Conservation (phyloP, 2,797 vertebrate species). For the Coendou prehensilis region DNA sequence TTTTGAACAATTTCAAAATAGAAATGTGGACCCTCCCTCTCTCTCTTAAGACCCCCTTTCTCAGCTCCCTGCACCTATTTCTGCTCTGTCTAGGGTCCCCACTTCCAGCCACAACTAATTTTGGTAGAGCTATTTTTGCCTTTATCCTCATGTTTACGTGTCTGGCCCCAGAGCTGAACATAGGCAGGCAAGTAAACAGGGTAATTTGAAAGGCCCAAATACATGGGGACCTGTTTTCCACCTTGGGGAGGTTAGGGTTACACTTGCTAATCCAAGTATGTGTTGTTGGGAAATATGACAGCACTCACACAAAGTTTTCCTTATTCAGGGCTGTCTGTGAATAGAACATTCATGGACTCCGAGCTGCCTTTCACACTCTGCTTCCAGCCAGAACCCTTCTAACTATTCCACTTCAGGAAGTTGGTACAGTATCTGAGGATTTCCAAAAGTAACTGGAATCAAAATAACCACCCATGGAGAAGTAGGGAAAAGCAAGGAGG, state of each 20-base stretch:
- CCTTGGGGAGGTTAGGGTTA: background rate
- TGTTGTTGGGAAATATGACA: slow-evolving; percentile 25
- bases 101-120: background rate
- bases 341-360: background rate
- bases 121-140: background rate
- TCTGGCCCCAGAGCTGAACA: slow-evolving; percentile 27
- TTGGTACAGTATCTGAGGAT: background rate
- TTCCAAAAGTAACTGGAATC: slow-evolving; percentile 32
- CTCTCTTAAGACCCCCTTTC: background rate
- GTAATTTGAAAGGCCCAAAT: background rate
- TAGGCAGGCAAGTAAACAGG: background rate
- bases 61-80: background rate
- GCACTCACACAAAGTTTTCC: slow-evolving; percentile 44
- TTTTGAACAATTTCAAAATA: slow-evolving; percentile 42
- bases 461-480: background rate
- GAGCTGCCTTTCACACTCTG: background rate
- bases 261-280: background rate
- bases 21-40: background rate
- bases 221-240: background rate
- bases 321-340: slow-evolving; percentile 21
- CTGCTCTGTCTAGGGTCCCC: background rate
- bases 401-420: background rate
- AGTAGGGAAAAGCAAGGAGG: background rate
- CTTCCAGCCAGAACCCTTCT: background rate
- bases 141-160: background rate